Evolutionary conservation across 2,888 invertebrate genomes (phyloP).

Genomic region (Mimumesa dahlbomi): DNA sequence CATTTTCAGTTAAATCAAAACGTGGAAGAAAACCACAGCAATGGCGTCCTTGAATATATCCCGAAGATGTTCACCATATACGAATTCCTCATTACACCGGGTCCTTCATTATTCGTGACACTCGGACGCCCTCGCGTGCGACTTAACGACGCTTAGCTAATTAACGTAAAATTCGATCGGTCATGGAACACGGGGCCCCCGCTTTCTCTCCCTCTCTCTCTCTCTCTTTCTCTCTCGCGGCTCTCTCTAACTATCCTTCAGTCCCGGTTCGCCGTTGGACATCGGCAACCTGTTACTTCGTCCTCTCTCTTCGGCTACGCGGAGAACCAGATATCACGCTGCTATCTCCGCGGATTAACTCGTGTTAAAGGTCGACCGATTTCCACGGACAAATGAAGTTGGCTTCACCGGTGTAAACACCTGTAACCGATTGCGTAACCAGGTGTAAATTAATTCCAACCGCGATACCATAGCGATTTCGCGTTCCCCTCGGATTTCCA

Average conservation of each 20-base stretch:
- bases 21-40: not conserved
- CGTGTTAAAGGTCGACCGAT: constrained; percentile 54
- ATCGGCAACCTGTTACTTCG: constrained; percentile 54
- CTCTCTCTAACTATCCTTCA: not conserved
- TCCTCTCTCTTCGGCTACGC: constrained; percentile 15
- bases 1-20: too few relatives aligned
- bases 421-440: constrained; percentile 33
- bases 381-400: constrained; percentile 51
- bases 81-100: constrained; percentile 58
- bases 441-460: constrained; percentile 17
- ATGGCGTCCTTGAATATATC: constrained; percentile 47
- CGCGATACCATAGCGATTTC: not conserved
- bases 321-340: constrained; percentile 35
- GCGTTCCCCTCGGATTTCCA: not conserved
- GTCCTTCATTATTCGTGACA: constrained; percentile 62
- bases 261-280: constrained; percentile 11
- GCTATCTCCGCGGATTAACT: constrained; percentile 27
- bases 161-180: constrained; percentile 76
- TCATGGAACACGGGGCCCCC: constrained; percentile 59
- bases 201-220: constrained; percentile 5
- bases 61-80: not conserved
- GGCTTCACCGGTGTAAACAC: constrained; percentile 39
- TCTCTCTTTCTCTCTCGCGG: not conserved
- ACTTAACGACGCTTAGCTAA: constrained; percentile 75
- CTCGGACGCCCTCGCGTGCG: constrained; percentile 67